Percentiles rank a stretch among this genome's conserved stretches.
These are phyloP conservation scores for Homalodisca vitripennis DNA, from an alignment of 1,140 invertebrate species.

Conservation along the genomic window DNA sequence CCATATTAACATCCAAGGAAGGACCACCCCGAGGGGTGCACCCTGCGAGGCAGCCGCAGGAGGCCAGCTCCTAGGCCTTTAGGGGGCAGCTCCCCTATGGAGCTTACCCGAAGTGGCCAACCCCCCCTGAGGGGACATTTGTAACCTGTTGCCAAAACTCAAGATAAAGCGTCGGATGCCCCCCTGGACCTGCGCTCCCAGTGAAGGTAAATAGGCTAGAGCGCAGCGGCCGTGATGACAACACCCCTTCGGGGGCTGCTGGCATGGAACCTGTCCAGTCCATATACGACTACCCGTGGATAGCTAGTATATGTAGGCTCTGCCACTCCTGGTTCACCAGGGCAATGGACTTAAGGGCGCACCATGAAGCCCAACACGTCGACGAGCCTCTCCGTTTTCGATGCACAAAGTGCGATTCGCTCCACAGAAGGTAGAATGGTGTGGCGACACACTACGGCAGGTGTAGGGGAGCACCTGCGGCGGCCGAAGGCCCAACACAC, in stretches of 20 bases:
- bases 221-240: neutral
- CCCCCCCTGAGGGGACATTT: neutral
- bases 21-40: too few relatives aligned
- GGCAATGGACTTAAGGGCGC: neutral
- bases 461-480: too few relatives aligned
- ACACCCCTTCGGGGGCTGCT: constrained; percentile 2
- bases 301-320: neutral
- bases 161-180: neutral
- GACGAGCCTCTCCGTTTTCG: neutral
- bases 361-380: too few relatives aligned
- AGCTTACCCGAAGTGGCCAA: neutral
- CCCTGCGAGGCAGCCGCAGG: too few relatives aligned
- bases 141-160: neutral
- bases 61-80: neutral
- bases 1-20: neutral
- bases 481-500: neutral
- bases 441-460: too few relatives aligned
- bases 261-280: too few relatives aligned
- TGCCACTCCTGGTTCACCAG: neutral
- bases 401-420: neutral
- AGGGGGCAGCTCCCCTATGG: neutral
- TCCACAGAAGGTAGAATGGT: neutral
- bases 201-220: too few relatives aligned
- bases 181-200: neutral
- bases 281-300: neutral